Conservation (phyloP, 1,140 invertebrate species). For the Tigriopus japonicus region DNA sequence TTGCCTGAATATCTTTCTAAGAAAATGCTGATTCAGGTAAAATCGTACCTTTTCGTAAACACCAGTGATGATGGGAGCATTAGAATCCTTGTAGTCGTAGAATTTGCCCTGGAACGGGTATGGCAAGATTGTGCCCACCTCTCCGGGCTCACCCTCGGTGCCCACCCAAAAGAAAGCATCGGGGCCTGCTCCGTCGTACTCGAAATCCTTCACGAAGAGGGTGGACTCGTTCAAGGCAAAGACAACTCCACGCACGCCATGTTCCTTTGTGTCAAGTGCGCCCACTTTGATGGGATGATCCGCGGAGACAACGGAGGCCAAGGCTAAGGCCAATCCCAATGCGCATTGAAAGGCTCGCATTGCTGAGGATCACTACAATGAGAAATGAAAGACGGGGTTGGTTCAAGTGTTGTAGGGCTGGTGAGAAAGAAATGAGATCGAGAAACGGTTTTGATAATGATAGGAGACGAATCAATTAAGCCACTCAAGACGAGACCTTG, state of each 20-base stretch:
- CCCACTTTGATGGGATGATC: background rate
- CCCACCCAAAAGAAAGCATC: constrained; percentile 85
- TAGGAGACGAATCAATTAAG: no score
- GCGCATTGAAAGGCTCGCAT: no score
- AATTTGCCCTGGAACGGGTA: constrained; percentile 7
- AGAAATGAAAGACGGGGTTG: no score
- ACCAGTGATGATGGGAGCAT: constrained; percentile 1
- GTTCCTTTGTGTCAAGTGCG: background rate
- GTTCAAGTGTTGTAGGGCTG: no score
- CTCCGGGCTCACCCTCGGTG: constrained; percentile 48
- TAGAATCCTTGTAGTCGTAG: constrained; percentile 4
- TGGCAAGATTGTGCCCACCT: background rate
- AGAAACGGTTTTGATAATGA: no score
- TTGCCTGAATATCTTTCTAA: no score
- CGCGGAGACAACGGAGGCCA: no score
- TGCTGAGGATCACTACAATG: no score
- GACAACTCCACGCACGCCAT: background rate
- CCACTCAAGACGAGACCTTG: no score
- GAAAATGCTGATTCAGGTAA: no score
- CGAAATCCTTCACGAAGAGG: background rate
- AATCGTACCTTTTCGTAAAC: background rate
- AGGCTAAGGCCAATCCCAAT: no score
- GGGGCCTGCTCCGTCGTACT: constrained; percentile 63
- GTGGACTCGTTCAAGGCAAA: background rate
- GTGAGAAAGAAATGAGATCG: no score